These are phyloP conservation scores for Cynopterus brachyotis DNA, from an alignment of 2,113 vertebrate species.

Conservation along the genomic window DNA sequence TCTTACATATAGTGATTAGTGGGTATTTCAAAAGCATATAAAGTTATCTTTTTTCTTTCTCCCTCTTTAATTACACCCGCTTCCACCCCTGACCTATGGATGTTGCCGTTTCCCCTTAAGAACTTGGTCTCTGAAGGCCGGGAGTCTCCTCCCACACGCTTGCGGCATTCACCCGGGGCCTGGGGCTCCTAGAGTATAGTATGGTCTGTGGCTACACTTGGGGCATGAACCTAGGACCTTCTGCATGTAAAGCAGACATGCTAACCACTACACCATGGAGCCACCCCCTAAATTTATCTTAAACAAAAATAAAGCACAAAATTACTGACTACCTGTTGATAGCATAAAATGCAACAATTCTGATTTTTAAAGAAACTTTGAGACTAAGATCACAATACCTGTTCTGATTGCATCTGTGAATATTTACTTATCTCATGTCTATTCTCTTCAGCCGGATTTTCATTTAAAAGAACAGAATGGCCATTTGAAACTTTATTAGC, in stretches of 20 bases:
- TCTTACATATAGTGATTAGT: not conserved
- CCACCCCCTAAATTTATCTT: not conserved
- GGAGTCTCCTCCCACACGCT: too few relatives aligned
- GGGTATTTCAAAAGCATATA: slow-evolving; percentile 5
- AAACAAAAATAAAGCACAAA: slow-evolving; percentile 46
- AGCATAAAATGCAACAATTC: not conserved
- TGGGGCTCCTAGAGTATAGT: too few relatives aligned
- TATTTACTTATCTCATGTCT: slow-evolving; percentile 80
- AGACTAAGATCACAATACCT: slow-evolving; percentile 51
- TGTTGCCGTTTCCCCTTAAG: too few relatives aligned
- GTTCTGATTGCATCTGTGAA: slow-evolving; percentile 79
- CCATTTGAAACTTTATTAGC: slow-evolving; percentile 88
- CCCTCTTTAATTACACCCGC: too few relatives aligned
- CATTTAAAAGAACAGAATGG: slow-evolving; percentile 82
- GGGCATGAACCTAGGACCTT: too few relatives aligned
- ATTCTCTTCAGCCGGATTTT: slow-evolving; percentile 83
- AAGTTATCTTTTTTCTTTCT: not conserved
- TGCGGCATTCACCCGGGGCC: too few relatives aligned
- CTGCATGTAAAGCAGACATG: too few relatives aligned
- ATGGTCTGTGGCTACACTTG: too few relatives aligned
- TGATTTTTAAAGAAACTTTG: slow-evolving; percentile 22
- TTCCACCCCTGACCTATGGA: too few relatives aligned
- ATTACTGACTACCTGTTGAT: not conserved
- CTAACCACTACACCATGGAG: too few relatives aligned
- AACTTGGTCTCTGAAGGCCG: too few relatives aligned